phyloP scores from a whole-genome alignment of 2,113 vertebrate species.

The Leptodactylus fuscus region DNA sequence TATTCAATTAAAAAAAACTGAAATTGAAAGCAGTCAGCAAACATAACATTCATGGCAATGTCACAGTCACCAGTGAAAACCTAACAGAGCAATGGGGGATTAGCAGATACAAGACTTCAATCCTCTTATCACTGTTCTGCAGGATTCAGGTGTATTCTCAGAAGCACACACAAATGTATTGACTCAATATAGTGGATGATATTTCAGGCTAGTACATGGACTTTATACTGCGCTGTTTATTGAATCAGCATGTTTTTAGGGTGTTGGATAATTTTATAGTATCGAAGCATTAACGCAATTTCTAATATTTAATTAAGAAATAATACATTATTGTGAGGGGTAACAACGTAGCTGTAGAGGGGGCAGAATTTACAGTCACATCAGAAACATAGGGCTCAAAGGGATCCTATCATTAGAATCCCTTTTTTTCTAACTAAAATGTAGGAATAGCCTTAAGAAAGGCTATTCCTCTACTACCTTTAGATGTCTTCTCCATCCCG shows the following conservation, averaged over 20 bases:
- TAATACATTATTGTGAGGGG: not conserved
- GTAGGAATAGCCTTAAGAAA: no score
- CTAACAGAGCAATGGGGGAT: conserved; percentile 37
- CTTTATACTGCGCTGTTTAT: not conserved
- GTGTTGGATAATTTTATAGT: no score
- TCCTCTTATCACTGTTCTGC: conserved; percentile 48
- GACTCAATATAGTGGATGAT: not conserved
- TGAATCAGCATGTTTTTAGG: not conserved
- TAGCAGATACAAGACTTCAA: conserved; percentile 41
- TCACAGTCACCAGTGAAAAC: conserved; percentile 18
- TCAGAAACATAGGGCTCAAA: no score
- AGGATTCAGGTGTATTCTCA: conserved; percentile 48
- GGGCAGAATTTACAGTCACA: no score
- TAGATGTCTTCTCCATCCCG: no score
- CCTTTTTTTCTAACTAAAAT: no score
- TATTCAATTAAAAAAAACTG: conserved; percentile 7
- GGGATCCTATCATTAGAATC: no score
- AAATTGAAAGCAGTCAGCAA: conserved; percentile 10
- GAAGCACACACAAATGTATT: conserved; percentile 20
- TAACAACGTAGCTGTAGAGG: not conserved
- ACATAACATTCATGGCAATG: conserved; percentile 1
- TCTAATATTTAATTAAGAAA: not conserved
- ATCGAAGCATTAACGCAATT: not conserved
- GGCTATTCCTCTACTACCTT: no score
- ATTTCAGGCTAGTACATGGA: not conserved